Evolutionary conservation across 64 coral and sea anemone genomes (phyloP), one percentile per base, ranked within the genome.

Genomic region (Acropora yongei): DNA sequence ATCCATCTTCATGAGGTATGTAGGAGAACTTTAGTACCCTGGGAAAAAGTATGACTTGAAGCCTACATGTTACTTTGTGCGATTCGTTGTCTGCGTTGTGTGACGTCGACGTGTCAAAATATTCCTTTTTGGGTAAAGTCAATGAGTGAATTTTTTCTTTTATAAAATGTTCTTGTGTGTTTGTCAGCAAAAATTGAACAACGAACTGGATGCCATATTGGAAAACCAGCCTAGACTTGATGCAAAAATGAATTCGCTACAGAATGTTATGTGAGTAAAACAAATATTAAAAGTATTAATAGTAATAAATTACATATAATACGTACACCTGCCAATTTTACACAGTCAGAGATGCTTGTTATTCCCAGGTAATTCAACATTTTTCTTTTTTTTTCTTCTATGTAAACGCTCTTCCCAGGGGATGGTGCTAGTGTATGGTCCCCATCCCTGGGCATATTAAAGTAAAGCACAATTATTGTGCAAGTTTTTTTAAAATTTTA

Each of bases 1-100:
- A 99, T 99, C 20, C 97, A 99, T 60, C 93, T 96, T 58, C 94
- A 99, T 41, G 97, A 99, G 94, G 97, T 99, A 94, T 48, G 8
- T 4, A 30, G 2, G 0, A 49, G 47, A 69, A 13, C 0, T 47
- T 0, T 18, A 17, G 5, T 17, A 12, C 44, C 30, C 9, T 30
- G 17, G 6, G 44, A 44, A 85, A 18, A 12, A 19, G 16, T 63
- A 13, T 63, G 6, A 14, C 2, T 11, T 63, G 13, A 63, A 63
- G 8, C 60, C 60, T 8, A 63, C 11, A 14, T 63, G 60, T 13
- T 63, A 13, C 16, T 14, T 3, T 63, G 7, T 63, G 11, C 3
- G 10, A 63, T 19, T 81, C 9, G 57, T n/a, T 1, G 13, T 82
- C 47, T 7, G 12, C 55, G 57, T 42, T 3, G 1, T 44, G 47